Percentiles rank a stretch among this genome's conserved stretches.
Conservation (phyloP, 1,140 invertebrate genomes). For the Rhopalosiphum padi region DNA sequence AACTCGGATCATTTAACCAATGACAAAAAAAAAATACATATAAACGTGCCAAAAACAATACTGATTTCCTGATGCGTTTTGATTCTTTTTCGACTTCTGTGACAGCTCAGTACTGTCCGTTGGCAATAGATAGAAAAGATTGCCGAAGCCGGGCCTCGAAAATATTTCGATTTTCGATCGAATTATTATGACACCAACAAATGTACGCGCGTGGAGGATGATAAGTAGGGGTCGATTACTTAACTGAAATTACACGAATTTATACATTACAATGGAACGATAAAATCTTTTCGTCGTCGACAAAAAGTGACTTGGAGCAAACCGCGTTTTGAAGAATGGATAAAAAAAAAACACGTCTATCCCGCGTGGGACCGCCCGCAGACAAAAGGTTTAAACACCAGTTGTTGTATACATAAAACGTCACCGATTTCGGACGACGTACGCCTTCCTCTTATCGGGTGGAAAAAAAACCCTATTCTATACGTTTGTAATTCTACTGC, state of each 20-base stretch:
- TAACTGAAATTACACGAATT: neutral
- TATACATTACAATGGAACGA: neutral
- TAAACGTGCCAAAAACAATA: slow-evolving; percentile 16
- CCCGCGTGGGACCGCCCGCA: neutral
- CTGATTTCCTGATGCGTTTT: neutral
- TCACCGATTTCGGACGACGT: neutral
- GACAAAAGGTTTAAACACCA: neutral
- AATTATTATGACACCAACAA: neutral
- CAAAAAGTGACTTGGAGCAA: neutral
- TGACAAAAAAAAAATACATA: neutral
- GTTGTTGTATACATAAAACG: neutral
- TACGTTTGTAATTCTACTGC: neutral
- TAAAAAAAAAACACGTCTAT: neutral
- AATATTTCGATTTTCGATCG: neutral
- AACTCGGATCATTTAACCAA: slow-evolving; percentile 11
- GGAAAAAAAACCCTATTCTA: neutral
- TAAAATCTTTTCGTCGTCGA: neutral
- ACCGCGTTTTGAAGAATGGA: neutral
- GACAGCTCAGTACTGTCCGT: neutral
- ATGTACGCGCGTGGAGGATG: neutral
- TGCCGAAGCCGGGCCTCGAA: neutral
- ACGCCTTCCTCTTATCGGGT: neutral
- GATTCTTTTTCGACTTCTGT: neutral
- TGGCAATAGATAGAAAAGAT: neutral
- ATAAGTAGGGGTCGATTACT: neutral